Conservation (phyloP, 2,888 invertebrate species). For the Nemoura dubitans region DNA sequence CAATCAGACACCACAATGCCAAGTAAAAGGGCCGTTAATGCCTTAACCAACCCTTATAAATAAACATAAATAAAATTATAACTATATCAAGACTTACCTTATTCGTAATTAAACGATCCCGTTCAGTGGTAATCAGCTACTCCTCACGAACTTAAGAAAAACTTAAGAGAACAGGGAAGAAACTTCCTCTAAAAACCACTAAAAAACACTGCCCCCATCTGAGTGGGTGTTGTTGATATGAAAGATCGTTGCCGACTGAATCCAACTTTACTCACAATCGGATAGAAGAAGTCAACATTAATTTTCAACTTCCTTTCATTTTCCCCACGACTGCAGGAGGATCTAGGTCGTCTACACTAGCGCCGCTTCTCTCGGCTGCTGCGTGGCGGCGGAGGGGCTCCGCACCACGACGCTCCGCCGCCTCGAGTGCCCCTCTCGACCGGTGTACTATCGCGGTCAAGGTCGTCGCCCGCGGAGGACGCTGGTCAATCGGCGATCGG, state of each 20-base stretch:
- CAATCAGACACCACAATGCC: too few species aligned
- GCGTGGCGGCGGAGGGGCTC: not conserved
- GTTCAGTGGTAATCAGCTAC: not conserved
- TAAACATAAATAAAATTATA: not conserved
- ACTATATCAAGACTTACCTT: not conserved
- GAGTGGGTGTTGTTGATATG: constrained; percentile 18
- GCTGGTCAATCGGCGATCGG: constrained; percentile 20
- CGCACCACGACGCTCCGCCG: not conserved
- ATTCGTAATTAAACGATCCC: not conserved
- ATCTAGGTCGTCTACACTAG: constrained; percentile 36
- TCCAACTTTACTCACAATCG: constrained; percentile 19
- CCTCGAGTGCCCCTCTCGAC: constrained; percentile 9
- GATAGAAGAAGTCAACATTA: constrained; percentile 41
- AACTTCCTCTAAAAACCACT: constrained; percentile 26
- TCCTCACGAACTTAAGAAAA: constrained; percentile 3
- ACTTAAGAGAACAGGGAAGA: constrained; percentile 22
- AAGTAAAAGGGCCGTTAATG: too few species aligned
- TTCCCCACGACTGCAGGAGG: constrained; percentile 36
- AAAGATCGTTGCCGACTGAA: constrained; percentile 37
- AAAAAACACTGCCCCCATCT: constrained; percentile 31
- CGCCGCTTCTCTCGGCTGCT: not conserved
- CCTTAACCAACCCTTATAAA: not conserved
- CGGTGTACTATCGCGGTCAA: constrained; percentile 20
- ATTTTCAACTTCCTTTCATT: constrained; percentile 46
- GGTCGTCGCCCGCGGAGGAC: not conserved